Percentiles rank a stretch among this genome's conserved stretches.
Evolutionary conservation across 1,140 invertebrate species (phyloP).

Genomic region (Thaumatotibia leucotreta): DNA sequence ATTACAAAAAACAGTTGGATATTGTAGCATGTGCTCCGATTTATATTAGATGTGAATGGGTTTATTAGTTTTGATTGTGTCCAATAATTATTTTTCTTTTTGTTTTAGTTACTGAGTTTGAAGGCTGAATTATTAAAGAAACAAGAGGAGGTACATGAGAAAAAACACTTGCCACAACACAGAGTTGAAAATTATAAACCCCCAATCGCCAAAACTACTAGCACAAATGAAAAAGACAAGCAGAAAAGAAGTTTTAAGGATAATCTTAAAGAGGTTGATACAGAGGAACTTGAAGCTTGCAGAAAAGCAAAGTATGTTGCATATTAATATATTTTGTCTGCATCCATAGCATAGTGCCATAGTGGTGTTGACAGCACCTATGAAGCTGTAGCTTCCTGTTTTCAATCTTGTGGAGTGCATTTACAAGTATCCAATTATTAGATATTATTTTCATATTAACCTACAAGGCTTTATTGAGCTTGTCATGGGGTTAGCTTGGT

Average conservation of each 20-base stretch:
- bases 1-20: too few relatives aligned
- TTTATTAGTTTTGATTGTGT: conserved; percentile 5
- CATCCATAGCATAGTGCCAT: not conserved
- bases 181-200: conserved; percentile 64
- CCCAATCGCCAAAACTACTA: conserved; percentile 22
- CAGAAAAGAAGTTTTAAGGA: conserved; percentile 54
- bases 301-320: conserved; percentile 79
- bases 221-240: conserved; percentile 34
- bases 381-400: not conserved
- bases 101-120: conserved; percentile 79
- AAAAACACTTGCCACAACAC: conserved; percentile 75
- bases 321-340: not conserved
- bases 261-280: conserved; percentile 71
- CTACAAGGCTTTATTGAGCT: too few relatives aligned
- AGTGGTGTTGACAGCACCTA: too few relatives aligned
- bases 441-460: too few relatives aligned
- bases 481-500: too few relatives aligned
- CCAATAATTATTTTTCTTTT: conserved; percentile 16
- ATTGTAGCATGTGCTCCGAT: too few relatives aligned
- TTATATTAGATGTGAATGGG: not conserved
- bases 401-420: too few relatives aligned
- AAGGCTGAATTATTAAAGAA: conserved; percentile 88
- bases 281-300: conserved; percentile 72
- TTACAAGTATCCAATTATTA: too few relatives aligned
- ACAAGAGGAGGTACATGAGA: conserved; percentile 84